phyloP scores from a whole-genome alignment of 2,113 vertebrate species.

The Colius striatus region DNA sequence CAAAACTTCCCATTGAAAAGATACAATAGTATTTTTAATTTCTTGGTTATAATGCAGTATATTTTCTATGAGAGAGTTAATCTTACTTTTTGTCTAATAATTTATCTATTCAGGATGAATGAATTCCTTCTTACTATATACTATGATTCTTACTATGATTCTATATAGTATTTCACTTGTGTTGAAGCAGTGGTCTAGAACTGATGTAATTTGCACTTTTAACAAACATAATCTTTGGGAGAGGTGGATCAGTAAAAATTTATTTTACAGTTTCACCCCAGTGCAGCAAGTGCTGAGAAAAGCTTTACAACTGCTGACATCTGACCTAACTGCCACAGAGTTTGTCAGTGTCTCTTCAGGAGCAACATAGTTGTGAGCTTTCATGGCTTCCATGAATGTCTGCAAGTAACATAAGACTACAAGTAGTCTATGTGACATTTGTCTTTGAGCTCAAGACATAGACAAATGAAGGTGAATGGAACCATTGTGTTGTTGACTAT shows the following conservation, averaged over 20 bases:
- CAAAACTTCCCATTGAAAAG: background rate
- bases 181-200: background rate
- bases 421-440: fast-evolving
- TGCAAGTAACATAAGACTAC: fast-evolving
- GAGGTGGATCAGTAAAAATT: background rate
- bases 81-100: background rate
- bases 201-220: background rate
- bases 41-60: background rate
- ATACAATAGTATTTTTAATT: background rate
- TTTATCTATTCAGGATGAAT: background rate
- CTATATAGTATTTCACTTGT: fast-evolving
- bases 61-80: background rate
- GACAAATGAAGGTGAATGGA: background rate
- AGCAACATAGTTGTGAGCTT: background rate
- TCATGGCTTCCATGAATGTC: background rate
- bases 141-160: too few relatives aligned
- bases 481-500: background rate
- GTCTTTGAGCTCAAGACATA: background rate
- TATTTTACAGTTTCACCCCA: background rate
- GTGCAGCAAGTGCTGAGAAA: background rate
- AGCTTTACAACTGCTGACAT: too few relatives aligned
- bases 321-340: fast-evolving
- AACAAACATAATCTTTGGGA: too few relatives aligned
- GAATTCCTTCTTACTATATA: background rate
- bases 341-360: background rate